Conservation (phyloP, 2,113 vertebrate species). For the Sclerurus mexicanus region DNA sequence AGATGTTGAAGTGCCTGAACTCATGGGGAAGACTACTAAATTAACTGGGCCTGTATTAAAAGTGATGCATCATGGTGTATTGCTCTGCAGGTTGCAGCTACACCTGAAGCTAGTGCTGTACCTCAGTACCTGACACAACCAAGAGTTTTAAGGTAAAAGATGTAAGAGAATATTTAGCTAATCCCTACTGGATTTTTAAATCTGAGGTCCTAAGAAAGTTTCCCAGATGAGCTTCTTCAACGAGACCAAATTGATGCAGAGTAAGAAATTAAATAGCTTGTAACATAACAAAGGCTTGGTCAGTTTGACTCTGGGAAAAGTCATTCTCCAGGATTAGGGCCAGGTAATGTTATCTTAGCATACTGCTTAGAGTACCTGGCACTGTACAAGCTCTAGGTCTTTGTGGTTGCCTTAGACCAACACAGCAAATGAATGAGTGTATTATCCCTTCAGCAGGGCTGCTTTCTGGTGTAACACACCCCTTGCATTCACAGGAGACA, state of each 20-base stretch:
- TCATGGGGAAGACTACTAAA: neutral
- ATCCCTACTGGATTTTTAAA: neutral
- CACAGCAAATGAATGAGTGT: neutral
- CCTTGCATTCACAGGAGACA: neutral
- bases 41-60: neutral
- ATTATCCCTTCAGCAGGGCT: neutral
- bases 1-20: neutral
- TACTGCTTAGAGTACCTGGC: conserved; percentile 28
- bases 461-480: neutral
- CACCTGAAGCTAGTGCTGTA: neutral
- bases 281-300: neutral
- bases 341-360: conserved; percentile 39
- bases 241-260: neutral
- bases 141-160: neutral
- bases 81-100: neutral
- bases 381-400: neutral
- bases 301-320: neutral
- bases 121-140: neutral
- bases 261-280: neutral
- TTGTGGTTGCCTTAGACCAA: conserved; percentile 34
- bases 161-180: neutral
- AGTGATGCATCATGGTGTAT: neutral
- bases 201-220: neutral
- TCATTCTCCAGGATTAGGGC: neutral
- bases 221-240: neutral